Conservation (phyloP, 2,113 vertebrate genomes). For the Antennarius striatus region DNA sequence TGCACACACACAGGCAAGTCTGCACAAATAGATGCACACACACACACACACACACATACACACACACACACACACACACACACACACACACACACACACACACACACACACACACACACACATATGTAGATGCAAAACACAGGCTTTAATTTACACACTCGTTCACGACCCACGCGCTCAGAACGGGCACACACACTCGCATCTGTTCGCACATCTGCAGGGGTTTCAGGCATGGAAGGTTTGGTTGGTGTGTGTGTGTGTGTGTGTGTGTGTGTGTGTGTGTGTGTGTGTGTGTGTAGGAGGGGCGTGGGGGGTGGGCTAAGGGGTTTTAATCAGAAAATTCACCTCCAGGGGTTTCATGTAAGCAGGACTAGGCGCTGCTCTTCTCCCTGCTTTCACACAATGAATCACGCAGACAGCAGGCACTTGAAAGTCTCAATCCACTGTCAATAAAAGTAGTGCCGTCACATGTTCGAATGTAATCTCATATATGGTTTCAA, state of each 20-base stretch:
- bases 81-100: constrained; percentile 2
- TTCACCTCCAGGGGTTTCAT: constrained; percentile 70
- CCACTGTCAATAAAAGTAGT: constrained; percentile 64
- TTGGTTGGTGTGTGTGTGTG: background rate
- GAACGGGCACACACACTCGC: background rate
- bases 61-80: constrained; percentile 6
- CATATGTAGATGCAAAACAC: background rate
- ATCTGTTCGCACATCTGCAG: constrained; percentile 30
- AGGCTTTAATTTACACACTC: background rate
- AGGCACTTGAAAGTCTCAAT: constrained; percentile 59
- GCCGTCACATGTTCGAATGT: constrained; percentile 50
- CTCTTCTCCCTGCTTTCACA: constrained; percentile 54
- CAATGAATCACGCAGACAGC: constrained; percentile 72
- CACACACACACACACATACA: constrained; percentile 1
- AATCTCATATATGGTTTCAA: constrained; percentile 46
- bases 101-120: background rate
- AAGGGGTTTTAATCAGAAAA: constrained; percentile 75
- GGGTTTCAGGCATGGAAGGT: constrained; percentile 9
- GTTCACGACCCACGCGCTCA: background rate
- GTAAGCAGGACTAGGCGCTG: constrained; percentile 63
- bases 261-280: background rate
- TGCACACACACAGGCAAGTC: background rate
- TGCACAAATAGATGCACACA: constrained; percentile 3
- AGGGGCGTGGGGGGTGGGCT: background rate
- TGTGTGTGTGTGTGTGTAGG: background rate